Evolutionary conservation across 2,888 invertebrate species (phyloP), one percentile per base, ranked within the genome.

Genomic region (Oscheius myriophilus): DNA sequence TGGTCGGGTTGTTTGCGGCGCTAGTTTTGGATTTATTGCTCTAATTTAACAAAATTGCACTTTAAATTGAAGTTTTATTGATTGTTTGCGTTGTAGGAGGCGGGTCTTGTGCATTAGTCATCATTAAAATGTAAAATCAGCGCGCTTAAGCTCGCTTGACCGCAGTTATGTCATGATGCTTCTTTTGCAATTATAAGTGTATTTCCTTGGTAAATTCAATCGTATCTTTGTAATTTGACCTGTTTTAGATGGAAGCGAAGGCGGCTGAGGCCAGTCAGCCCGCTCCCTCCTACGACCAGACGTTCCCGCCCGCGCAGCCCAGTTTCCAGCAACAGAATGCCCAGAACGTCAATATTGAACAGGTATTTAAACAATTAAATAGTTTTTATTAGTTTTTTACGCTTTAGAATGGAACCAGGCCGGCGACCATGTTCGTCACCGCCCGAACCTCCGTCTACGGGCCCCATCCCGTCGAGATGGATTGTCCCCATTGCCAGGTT

Each of bases 401-500:
- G 2, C 11, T 9, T 33, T n/a, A n/a, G n/a, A 16, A 39, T 33
- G 39, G 39, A 21, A 49, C 23, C 49, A 55, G 41, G 45, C 53
- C 49, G 2, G 49, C 65, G 14, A 62, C 69, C 14, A 63, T 72
- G 41, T 72, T 70, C 65, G 43, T 75, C 46, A 64, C 67, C 3
- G 70, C 74, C 12, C 43, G 70, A 9, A 67, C 70, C 3, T 67
- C 65, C n/a, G 66, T 75, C 7, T 81, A 76, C 52, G 78, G 77
- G 11, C 79, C 82, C 41, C 68, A 75, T 57, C 85, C 85, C 1
- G 80, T 85, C 4, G 83, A 86, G 63, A 80, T 82, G 76, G 84
- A 86, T 67, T 85, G 85, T 58, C 79, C 81, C 7, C 79, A 80
- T 67, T 85, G 83, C 64, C 76, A 80, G 67, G 84, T 84, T 43